Conservation (phyloP, 2,797 vertebrate species). For the Apodemus agrarius region DNA sequence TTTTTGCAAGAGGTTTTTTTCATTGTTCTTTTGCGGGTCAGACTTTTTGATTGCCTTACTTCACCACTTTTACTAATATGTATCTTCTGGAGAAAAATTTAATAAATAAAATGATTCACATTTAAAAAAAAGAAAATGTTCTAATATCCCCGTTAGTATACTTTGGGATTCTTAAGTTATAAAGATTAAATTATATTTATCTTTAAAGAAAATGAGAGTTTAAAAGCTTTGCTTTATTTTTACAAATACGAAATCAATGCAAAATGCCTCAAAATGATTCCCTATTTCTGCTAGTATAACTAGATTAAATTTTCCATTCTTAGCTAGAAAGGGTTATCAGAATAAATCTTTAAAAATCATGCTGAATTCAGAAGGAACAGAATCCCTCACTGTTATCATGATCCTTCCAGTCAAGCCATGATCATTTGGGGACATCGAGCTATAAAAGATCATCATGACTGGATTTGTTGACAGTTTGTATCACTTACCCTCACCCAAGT, state of each 20-base stretch:
- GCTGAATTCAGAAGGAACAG: neutral
- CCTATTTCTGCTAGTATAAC: neutral
- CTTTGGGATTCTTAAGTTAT: neutral
- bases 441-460: neutral
- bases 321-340: neutral
- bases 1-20: neutral
- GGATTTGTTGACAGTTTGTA: neutral
- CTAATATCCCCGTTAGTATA: neutral
- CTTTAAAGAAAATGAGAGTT: neutral
- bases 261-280: neutral
- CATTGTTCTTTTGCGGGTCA: neutral
- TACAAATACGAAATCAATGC: neutral
- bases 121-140: too few relatives aligned
- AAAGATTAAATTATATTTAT: neutral
- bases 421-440: neutral
- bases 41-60: neutral
- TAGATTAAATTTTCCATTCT: neutral
- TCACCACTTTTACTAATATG: neutral
- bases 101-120: constrained; percentile 1
- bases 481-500: neutral
- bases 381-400: neutral
- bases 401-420: neutral
- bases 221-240: neutral
- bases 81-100: neutral
- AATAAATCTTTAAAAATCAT: too few relatives aligned